Percentiles rank a stretch among this genome's conserved stretches.
Evolutionary conservation across 1,140 invertebrate species (phyloP).

Genomic region (Ruditapes philippinarum): DNA sequence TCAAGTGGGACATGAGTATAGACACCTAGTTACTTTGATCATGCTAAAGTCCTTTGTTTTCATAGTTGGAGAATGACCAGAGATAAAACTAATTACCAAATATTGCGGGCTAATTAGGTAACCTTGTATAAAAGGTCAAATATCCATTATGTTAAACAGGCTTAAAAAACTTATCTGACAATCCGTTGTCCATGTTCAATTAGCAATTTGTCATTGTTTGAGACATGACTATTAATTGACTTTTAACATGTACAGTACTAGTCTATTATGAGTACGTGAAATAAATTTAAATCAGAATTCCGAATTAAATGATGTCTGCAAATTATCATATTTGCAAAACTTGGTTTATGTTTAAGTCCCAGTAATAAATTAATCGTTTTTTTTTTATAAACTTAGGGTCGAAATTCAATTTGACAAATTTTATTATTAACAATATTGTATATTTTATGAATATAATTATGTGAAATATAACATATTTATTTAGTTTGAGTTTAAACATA

Average conservation of each 20-base stretch:
- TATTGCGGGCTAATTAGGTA: slow-evolving; percentile 34
- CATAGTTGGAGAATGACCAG: slow-evolving; percentile 55
- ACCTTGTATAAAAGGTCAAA: slow-evolving; percentile 4
- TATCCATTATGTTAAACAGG: not conserved
- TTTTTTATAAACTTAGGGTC: no score
- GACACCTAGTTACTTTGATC: slow-evolving; percentile 60
- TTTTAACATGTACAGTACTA: not conserved
- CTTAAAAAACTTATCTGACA: not conserved
- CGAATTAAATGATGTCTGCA: no score
- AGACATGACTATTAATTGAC: not conserved
- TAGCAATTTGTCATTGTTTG: not conserved
- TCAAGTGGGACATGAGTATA: slow-evolving; percentile 45
- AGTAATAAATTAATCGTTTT: no score
- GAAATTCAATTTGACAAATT: no score
- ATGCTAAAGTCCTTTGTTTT: not conserved
- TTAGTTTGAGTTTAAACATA: no score
- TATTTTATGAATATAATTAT: no score
- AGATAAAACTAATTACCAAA: slow-evolving; percentile 51
- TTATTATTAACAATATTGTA: no score
- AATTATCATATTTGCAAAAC: no score
- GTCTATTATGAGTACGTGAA: no score
- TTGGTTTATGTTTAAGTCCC: no score
- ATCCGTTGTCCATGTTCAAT: not conserved
- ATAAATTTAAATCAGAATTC: no score
- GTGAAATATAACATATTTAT: no score